Evolutionary conservation across 2,888 invertebrate species (phyloP).

Genomic region (Callosobruchus maculatus): DNA sequence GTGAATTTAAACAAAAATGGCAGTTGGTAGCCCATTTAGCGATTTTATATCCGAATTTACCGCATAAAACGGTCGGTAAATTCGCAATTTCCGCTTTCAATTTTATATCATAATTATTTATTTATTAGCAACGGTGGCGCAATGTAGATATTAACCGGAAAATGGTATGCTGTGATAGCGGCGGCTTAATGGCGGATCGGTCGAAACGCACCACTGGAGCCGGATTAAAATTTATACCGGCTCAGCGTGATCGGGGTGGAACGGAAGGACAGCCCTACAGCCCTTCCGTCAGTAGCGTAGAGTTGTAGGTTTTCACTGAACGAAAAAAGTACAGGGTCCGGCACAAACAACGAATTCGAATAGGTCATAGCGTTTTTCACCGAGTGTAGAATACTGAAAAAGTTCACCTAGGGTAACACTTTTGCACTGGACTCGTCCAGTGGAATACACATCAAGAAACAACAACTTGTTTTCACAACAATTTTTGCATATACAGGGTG

Average conservation of each 20-base stretch:
- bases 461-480: too few relatives aligned
- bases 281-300: too few relatives aligned
- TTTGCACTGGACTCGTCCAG: too few relatives aligned
- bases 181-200: neutral
- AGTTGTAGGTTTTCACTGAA: too few relatives aligned
- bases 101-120: slow-evolving; percentile 27
- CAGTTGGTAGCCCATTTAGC: neutral
- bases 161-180: neutral
- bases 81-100: slow-evolving; percentile 34
- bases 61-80: slow-evolving; percentile 14
- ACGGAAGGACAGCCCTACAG: neutral
- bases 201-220: neutral
- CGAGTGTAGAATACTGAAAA: too few relatives aligned
- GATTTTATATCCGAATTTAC: neutral
- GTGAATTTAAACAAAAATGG: neutral
- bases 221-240: neutral
- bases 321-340: too few relatives aligned
- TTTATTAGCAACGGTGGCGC: slow-evolving; percentile 11
- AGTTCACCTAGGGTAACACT: too few relatives aligned
- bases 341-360: too few relatives aligned
- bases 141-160: neutral
- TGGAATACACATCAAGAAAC: too few relatives aligned
- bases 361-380: too few relatives aligned
- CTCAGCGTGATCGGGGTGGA: neutral
- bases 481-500: too few relatives aligned